Evolutionary conservation across 23 tunicate genomes (phyloP), one percentile per base, ranked within the genome.

Genomic region (Aplidium turbinatum): DNA sequence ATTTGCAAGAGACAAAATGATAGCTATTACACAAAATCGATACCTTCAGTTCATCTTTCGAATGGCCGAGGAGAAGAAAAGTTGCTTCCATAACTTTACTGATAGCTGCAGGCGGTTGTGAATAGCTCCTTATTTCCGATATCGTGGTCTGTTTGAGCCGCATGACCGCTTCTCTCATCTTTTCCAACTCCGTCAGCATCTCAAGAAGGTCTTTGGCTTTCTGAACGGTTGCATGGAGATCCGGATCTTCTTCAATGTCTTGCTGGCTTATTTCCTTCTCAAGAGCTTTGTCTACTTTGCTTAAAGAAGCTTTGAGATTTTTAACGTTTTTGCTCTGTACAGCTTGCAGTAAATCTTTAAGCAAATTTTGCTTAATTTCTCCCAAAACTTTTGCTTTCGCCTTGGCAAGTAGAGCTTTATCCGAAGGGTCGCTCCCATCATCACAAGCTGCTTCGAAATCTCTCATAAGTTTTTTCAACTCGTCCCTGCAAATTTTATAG

Each of bases 141-240:
- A 60, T 60, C 6, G 67, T 60, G 7, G 67, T 35, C 35, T 60
- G 67, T 38, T 60, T 60, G 13, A 60, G 67, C 35, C 13, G 7
- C 67, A 60, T 60, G 5, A 60, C 21, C 5, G 67, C 67, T 60
- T 35, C 34, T 60, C 21, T 60, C 67, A 60, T 60, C 19, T 60
- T 60, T 60, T 60, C 67, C 5, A 60, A 29, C 6, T 19, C 67
- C 6, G 67, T 38, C 4, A 60, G 35, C 9, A 22, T 31, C 7
- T 31, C 35, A 4, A 60, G 3, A 4, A 60, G 36, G 31, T 60
- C 67, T 27, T 60, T 60, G 35, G 67, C 67, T 31, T 60, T 60
- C 11, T 26, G 7, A 25, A 60, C 3, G 5, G 67, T 31, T 16
- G 35, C 18, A 26, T 29, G 29, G 3, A 60, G 31, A 4, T 60